Evolutionary conservation across 2,113 vertebrate species (phyloP).

Genomic region (Strix aluco): DNA sequence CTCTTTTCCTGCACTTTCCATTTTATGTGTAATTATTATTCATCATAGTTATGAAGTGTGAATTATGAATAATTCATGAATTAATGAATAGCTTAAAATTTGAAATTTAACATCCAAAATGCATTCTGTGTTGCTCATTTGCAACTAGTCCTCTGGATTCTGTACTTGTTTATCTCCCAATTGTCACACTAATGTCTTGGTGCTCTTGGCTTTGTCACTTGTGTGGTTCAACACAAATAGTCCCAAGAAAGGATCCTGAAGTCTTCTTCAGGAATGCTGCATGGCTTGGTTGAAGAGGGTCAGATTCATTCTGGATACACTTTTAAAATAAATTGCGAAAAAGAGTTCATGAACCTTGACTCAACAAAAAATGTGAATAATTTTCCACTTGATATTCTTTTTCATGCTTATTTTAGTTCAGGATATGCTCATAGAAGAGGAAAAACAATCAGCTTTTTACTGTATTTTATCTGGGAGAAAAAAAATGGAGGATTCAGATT

Average conservation of each 20-base stretch:
- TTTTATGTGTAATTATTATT: slow-evolving; percentile 56
- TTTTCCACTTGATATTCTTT: neutral
- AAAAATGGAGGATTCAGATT: neutral
- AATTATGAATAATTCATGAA: slow-evolving; percentile 57
- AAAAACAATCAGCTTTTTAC: neutral
- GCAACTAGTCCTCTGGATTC: neutral
- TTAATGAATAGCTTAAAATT: slow-evolving; percentile 33
- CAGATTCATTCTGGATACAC: neutral
- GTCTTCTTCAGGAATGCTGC: neutral
- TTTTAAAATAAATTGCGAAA: neutral
- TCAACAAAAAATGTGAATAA: neutral
- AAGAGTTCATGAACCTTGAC: neutral
- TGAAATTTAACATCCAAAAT: slow-evolving; percentile 17
- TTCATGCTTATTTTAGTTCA: neutral
- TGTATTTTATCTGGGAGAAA: neutral
- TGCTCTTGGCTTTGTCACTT: neutral
- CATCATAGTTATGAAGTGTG: slow-evolving; percentile 29
- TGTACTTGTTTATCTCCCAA: neutral
- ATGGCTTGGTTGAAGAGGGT: neutral
- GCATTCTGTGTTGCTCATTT: neutral
- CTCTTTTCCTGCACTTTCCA: slow-evolving; percentile 13
- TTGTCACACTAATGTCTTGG: neutral
- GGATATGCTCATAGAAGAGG: neutral
- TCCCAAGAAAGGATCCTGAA: neutral
- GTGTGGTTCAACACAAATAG: neutral